A percentile compares a stretch with the other conserved stretches of the same genome.
Evolutionary conservation across 2,797 vertebrate species (phyloP).

Genomic region (Chlorospingus semifuscus): DNA sequence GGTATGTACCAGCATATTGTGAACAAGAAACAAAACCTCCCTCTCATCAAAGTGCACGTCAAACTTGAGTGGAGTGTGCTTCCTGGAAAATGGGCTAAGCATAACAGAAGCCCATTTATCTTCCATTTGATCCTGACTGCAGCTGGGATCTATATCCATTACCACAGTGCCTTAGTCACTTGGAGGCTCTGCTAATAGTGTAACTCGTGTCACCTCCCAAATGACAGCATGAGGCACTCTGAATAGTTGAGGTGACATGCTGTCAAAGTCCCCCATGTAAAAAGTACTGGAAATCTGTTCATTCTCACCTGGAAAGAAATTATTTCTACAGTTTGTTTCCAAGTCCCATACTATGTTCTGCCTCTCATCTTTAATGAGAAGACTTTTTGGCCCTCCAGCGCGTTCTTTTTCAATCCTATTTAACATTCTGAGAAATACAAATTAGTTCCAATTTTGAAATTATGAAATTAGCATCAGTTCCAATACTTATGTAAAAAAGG

Average conservation of each 20-base stretch:
- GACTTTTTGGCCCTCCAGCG: not conserved
- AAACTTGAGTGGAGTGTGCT: conserved; percentile 31
- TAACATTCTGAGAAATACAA: not conserved
- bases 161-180: not conserved
- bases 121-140: conserved; percentile 70
- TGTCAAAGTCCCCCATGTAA: not conserved
- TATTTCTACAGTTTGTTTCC: not conserved
- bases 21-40: conserved; percentile 40
- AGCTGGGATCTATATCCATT: conserved; percentile 74
- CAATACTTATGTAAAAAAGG: not conserved
- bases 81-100: conserved; percentile 72
- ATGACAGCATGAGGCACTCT: not conserved
- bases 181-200: not conserved
- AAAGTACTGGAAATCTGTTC: not conserved
- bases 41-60: conserved; percentile 44
- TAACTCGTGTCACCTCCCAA: not conserved
- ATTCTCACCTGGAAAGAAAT: not conserved
- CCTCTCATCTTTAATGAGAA: not conserved
- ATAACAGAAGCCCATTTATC: conserved; percentile 75
- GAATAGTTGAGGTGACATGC: not conserved
- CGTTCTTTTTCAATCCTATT: not conserved
- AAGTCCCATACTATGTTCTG: not conserved
- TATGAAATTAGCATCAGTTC: not conserved
- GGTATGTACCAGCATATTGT: not conserved
- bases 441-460: not conserved